Base-by-base conservation (phyloP, 1,140 invertebrate species). In the Drosophila kohkoa region DNA sequence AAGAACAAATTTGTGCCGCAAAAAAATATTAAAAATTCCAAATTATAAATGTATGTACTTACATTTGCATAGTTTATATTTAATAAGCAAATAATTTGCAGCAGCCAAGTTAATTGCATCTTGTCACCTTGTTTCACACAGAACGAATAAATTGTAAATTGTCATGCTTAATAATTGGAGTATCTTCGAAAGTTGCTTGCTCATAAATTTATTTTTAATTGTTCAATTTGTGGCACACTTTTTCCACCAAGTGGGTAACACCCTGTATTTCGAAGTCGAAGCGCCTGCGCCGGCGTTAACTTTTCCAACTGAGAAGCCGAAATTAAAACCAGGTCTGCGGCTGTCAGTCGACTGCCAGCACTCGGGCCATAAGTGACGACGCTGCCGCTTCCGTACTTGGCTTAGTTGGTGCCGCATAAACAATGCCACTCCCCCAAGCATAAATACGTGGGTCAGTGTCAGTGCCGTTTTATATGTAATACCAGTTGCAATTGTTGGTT, bases 271-370 rank as follows among this genome's bases (percentile, higher is more conserved):
- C 10, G 5, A 7, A 32, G 15, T 30, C 13, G 8, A 52, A 41
- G 68, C 73, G 68, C 60, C 45, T 75, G 73, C 73, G 73, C 60
- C 38, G n/a, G 30, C 45, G 15, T 13, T 35, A 45, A 10, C 43
- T 55, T 54, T 58, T 28, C 46, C 13, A 11, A 30, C 32, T 13
- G 25, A 2, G 30, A 38, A 10, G 10, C 32, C 32, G 30, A 54
- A 60, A 43, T 45, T 67, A 6, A 52, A 67, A 52, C 55, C 48
- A 13, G 20, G 54, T 60, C 64, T 57, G 10, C 57, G 13, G 57
- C 54, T 52, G 68, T 71, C 73, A 85, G 82, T 85, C 79, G 70
- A 52, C 65, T 65, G 77, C 41, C 63, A 87, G 69, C 66, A 62
- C 46, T 80, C 72, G 80, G 60, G 63, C 63, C 67, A 64, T 63